Evolutionary conservation across 2,888 invertebrate species (phyloP).

Genomic region (Eupithecia tripunctaria): DNA sequence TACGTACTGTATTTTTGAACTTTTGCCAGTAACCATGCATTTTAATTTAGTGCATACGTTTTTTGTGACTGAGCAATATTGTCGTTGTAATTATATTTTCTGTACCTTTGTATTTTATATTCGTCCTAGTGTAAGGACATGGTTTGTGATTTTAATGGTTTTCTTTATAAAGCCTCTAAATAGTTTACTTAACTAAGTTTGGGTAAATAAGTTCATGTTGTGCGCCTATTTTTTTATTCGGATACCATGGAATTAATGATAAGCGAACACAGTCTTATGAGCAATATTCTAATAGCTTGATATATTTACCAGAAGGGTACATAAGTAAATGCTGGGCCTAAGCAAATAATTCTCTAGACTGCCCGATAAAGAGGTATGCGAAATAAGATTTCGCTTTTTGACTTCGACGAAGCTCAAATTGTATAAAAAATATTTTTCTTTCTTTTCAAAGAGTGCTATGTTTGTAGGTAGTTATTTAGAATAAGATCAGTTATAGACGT

Average conservation of each 20-base stretch:
- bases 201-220: slow-evolving; percentile 17
- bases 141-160: slow-evolving; percentile 37
- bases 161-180: slow-evolving; percentile 24
- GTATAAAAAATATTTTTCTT: slow-evolving; percentile 66
- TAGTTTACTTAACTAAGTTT: slow-evolving; percentile 23
- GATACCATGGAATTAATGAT: slow-evolving; percentile 15
- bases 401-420: slow-evolving; percentile 82
- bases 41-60: slow-evolving; percentile 66
- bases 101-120: slow-evolving; percentile 34
- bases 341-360: slow-evolving; percentile 20
- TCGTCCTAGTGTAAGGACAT: slow-evolving; percentile 29
- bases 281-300: background rate
- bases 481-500: slow-evolving; percentile 74
- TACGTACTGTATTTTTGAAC: slow-evolving; percentile 48
- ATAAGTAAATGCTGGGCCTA: slow-evolving; percentile 33
- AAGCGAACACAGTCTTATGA: background rate
- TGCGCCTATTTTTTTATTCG: slow-evolving; percentile 19
- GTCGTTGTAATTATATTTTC: slow-evolving; percentile 32
- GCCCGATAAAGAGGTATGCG: slow-evolving; percentile 45
- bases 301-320: slow-evolving; percentile 14
- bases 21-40: slow-evolving; percentile 80
- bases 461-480: slow-evolving; percentile 64
- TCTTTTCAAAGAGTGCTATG: slow-evolving; percentile 79
- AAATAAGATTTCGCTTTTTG: slow-evolving; percentile 78
- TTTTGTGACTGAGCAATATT: slow-evolving; percentile 63